Conservation (phyloP, 2,797 vertebrate genomes). For the Tamandua tetradactyla region DNA sequence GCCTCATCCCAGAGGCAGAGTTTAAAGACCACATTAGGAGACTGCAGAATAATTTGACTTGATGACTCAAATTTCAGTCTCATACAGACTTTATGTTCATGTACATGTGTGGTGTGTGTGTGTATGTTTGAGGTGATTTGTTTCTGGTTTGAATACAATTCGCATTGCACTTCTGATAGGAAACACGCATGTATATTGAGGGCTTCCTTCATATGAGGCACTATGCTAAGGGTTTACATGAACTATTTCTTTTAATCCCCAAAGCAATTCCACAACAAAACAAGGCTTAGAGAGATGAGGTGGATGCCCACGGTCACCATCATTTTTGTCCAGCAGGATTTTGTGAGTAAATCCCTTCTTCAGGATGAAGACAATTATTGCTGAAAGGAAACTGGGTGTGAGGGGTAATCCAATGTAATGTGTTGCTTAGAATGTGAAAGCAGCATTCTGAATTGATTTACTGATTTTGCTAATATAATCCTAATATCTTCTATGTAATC, state of each 20-base stretch:
- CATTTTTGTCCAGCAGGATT: background rate
- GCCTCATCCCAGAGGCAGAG: background rate
- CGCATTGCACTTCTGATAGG: background rate
- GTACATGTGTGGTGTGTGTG: too few relatives aligned
- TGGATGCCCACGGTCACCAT: background rate
- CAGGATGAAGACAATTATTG: background rate
- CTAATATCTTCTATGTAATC: background rate
- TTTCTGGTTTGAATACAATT: background rate
- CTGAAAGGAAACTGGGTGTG: background rate
- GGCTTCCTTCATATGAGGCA: background rate
- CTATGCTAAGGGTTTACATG: background rate
- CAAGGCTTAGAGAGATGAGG: background rate
- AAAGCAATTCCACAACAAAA: background rate
- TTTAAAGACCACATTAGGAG: background rate
- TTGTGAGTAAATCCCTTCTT: background rate
- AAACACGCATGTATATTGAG: background rate
- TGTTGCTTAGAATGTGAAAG: background rate
- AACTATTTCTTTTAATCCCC: background rate
- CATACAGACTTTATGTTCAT: background rate
- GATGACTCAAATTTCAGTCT: background rate
- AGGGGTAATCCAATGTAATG: background rate
- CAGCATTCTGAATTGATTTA: slow-evolving; percentile 28
- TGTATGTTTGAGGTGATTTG: background rate
- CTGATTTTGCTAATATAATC: background rate
- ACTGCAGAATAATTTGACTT: background rate